Conservation (phyloP, 1,140 invertebrate genomes). For the Heliconius melpomene region DNA sequence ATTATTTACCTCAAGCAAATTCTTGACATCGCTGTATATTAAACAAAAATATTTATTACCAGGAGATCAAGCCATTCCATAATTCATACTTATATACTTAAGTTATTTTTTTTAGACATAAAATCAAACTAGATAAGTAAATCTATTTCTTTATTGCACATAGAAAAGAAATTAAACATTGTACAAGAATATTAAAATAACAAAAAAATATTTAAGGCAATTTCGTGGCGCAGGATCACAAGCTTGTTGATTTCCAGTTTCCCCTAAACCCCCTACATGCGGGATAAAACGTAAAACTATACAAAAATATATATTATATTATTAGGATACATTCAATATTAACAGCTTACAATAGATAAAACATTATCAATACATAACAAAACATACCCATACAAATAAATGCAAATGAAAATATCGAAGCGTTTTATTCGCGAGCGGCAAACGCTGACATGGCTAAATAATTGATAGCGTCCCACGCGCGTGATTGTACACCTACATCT, state of each 20-base stretch:
- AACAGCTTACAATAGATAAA: background rate
- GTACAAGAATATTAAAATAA: too few species aligned
- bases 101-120: too few species aligned
- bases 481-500: slow-evolving; percentile 18
- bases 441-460: slow-evolving; percentile 37
- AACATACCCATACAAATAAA: slow-evolving; percentile 19
- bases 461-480: slow-evolving; percentile 36
- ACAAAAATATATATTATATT: too few species aligned
- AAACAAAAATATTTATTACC: background rate
- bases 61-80: background rate
- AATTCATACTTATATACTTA: background rate
- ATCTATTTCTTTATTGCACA: too few species aligned
- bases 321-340: background rate
- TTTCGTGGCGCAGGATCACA: too few species aligned
- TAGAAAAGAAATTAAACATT: too few species aligned
- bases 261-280: too few species aligned
- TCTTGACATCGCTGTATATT: background rate
- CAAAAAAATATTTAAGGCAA: too few species aligned
- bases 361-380: background rate
- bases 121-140: too few species aligned
- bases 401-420: slow-evolving; percentile 34
- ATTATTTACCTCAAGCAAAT: slow-evolving; percentile 30
- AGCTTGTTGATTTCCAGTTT: too few species aligned
- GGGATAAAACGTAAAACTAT: too few species aligned
- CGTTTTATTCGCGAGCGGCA: slow-evolving; percentile 27